These are phyloP conservation scores for Brachylomia viminalis DNA, from an alignment of 2,888 invertebrate genomes.

Conservation along the genomic window DNA sequence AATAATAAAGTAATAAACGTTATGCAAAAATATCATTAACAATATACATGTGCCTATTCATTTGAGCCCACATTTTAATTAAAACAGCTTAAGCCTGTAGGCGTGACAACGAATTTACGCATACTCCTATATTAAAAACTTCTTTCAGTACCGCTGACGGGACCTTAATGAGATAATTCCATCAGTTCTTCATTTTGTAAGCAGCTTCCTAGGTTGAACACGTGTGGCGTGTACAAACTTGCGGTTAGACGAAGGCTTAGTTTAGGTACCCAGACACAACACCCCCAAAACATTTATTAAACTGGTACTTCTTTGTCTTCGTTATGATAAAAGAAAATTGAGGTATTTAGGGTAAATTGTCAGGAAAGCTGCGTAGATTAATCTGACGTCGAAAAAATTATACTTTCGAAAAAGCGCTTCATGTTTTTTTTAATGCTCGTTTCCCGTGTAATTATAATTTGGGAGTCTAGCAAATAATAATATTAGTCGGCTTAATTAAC, in stretches of 20 bases:
- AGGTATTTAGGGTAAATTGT: conserved; percentile 16
- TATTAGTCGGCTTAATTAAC: background rate
- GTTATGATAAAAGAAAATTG: conserved; percentile 23
- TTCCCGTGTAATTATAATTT: no score
- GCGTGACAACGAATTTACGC: conserved; percentile 51
- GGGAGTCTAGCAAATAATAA: background rate
- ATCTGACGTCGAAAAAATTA: conserved; percentile 4
- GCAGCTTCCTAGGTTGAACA: conserved; percentile 40
- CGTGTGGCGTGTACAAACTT: conserved; percentile 42
- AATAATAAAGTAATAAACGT: conserved; percentile 42
- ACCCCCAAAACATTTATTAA: conserved; percentile 26
- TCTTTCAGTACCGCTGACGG: conserved; percentile 53
- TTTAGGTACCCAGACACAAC: conserved; percentile 8
- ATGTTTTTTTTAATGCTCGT: background rate
- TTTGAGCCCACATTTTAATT: conserved; percentile 64
- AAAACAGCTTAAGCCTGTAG: conserved; percentile 57
- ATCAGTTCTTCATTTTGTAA: conserved; percentile 51
- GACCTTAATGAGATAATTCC: conserved; percentile 54
- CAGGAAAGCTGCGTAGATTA: background rate
- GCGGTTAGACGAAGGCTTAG: conserved; percentile 16
- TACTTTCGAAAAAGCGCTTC: background rate
- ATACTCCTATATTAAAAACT: conserved; percentile 64
- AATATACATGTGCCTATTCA: conserved; percentile 57
- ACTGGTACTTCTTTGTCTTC: conserved; percentile 21
- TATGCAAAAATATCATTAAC: conserved; percentile 60